These are phyloP conservation scores for Hydriomena furcata DNA, from an alignment of 2,888 invertebrate genomes.

Conservation along the genomic window DNA sequence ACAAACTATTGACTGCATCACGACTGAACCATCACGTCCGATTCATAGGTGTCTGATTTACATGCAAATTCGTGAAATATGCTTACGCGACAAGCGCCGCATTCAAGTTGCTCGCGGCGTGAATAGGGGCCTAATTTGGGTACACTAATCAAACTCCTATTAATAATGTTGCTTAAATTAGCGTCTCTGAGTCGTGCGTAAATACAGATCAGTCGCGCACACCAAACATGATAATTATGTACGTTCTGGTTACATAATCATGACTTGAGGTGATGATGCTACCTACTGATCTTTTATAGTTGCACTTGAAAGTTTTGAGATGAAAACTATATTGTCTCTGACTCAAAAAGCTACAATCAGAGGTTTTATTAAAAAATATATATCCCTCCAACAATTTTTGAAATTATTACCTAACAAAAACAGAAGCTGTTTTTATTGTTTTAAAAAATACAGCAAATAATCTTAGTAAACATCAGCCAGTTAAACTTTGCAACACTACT, in stretches of 20 bases:
- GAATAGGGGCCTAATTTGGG: constrained; percentile 72
- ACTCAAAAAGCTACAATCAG: too few relatives aligned
- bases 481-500: constrained; percentile 8
- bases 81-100: constrained; percentile 58
- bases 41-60: constrained; percentile 60
- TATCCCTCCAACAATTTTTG: too few relatives aligned
- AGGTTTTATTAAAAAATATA: too few relatives aligned
- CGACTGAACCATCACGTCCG: constrained; percentile 23
- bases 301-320: too few relatives aligned
- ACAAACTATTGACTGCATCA: constrained; percentile 5
- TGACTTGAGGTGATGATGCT: not conserved
- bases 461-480: constrained; percentile 1
- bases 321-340: too few relatives aligned
- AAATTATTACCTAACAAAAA: not conserved
- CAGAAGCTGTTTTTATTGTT: too few relatives aligned
- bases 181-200: constrained; percentile 38
- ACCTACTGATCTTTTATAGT: too few relatives aligned
- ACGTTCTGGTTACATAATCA: constrained; percentile 4
- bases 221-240: constrained; percentile 15
- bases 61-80: constrained; percentile 59
- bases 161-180: constrained; percentile 61
- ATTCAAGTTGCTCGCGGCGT: constrained; percentile 57
- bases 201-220: constrained; percentile 40
- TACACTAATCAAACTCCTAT: constrained; percentile 68
- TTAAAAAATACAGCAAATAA: not conserved